Evolutionary conservation across 1,140 invertebrate species (phyloP), one percentile per base, ranked within the genome.

Genomic region (Brachionus plicatilis): DNA sequence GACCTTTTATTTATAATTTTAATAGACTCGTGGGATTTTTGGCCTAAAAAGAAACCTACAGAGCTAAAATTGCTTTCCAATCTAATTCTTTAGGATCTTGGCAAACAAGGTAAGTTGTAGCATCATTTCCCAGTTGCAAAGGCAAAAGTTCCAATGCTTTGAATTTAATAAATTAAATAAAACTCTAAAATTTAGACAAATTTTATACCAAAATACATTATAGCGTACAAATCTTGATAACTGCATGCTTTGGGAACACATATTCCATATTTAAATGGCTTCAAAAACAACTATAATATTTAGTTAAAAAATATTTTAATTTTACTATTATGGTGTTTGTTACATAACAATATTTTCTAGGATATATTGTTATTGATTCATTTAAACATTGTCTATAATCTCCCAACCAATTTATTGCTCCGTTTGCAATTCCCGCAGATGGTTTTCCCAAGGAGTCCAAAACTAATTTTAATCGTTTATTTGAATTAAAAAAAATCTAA

Each of bases 341-440:
- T 29, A 53, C 12, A 47, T 27, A 50, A 20, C 72, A 76, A 6
- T 76, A 76, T 76, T 76, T 76, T 76, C 72, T 24, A 50, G 41
- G 43, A 47, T 50, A 50, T 12, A 14, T 27, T 24, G 14, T 24
- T 17, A 27, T 27, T 24, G 41, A 29, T 29, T 27, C 85, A 45
- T 85, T 82, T n/a, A 86, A 79, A 85, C 89, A 90, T 82, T 89
- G 85, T 43, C 88, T 88, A 83, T 86, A 89, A n/a, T 86, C 86
- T n/a, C 89, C 89, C 33, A 89, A 85, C 86, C 87, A 88, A 3
- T 85, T 84, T 60, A 60, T 20, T 20, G 53, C 53, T 9, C 53
- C 53, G 20, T 60, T 60, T 60, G 17, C 9, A 24, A 60, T 60
- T 7, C 53, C 53, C 9, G 53, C 53, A 8, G 53, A 6, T 24